Evolutionary conservation across 2,797 vertebrate species (phyloP).

Genomic region (Semaprochilodus insignis): DNA sequence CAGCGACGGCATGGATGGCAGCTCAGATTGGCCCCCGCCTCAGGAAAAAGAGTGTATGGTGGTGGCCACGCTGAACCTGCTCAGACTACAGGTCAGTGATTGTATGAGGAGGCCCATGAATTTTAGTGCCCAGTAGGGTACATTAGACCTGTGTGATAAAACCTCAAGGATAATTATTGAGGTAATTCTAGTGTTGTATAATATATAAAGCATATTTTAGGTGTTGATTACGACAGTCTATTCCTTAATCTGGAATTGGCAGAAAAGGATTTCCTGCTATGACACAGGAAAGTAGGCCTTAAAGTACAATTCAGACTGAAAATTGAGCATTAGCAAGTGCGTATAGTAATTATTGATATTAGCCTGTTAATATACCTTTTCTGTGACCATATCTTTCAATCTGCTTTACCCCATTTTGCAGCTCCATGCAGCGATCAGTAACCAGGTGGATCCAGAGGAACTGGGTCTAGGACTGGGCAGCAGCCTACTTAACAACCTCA

Average conservation of each 20-base stretch:
- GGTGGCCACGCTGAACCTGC: slow-evolving; percentile 91
- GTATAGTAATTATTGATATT: no score
- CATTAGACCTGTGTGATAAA: no score
- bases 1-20: slow-evolving; percentile 98
- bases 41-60: slow-evolving; percentile 99
- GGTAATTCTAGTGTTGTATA: no score
- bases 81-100: slow-evolving; percentile 90
- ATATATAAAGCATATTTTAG: no score
- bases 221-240: no score
- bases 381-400: not conserved
- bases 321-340: no score
- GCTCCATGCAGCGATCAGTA: slow-evolving; percentile 97
- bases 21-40: slow-evolving; percentile 95
- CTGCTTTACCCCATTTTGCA: slow-evolving; percentile 60
- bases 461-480: slow-evolving; percentile 93
- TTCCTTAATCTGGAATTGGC: no score
- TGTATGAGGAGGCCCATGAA: not conserved
- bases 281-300: no score
- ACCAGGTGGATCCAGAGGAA: slow-evolving; percentile 95
- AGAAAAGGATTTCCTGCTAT: no score
- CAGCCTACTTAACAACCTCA: slow-evolving; percentile 91
- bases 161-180: no score
- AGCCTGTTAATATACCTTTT: not conserved
- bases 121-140: not conserved
- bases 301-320: no score